phyloP scores from a whole-genome alignment of 2,888 invertebrate species.

The Ectobius pallidus region DNA sequence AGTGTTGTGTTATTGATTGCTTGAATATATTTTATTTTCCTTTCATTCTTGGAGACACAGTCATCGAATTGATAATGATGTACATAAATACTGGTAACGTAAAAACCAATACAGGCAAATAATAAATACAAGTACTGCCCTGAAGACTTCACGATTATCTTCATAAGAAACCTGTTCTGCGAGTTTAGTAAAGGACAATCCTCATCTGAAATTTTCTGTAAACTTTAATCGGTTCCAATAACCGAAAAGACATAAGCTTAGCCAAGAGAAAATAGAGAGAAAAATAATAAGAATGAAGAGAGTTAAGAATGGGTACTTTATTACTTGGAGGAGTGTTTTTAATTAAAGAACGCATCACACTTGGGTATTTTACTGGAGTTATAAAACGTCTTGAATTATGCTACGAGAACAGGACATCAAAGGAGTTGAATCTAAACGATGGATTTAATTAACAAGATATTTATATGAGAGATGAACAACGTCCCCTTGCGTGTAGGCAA shows the following conservation, averaged over 20 bases:
- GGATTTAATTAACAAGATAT: conserved; percentile 36
- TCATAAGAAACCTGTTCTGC: too few species aligned
- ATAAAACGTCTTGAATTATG: conserved; percentile 31
- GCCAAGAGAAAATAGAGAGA: background rate
- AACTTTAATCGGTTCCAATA: background rate
- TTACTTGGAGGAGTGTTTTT: conserved; percentile 34
- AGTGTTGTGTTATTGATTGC: too few species aligned
- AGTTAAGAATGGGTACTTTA: conserved; percentile 21
- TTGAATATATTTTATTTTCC: too few species aligned
- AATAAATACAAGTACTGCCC: too few species aligned
- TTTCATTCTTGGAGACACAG: too few species aligned
- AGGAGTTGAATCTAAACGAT: conserved; percentile 23
- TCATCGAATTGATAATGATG: too few species aligned
- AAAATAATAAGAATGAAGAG: background rate
- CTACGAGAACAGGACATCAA: conserved; percentile 25
- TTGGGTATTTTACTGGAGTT: conserved; percentile 5
- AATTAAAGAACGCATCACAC: conserved; percentile 35
- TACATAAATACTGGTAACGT: too few species aligned
- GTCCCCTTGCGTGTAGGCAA: conserved; percentile 3
- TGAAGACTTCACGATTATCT: too few species aligned
- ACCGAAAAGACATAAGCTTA: background rate
- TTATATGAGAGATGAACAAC: conserved; percentile 22
- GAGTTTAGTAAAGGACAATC: too few species aligned
- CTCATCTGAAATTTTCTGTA: background rate
- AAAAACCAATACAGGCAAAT: too few species aligned